Conservation (phyloP, 2,797 vertebrate species). For the Propithecus deckenii region DNA sequence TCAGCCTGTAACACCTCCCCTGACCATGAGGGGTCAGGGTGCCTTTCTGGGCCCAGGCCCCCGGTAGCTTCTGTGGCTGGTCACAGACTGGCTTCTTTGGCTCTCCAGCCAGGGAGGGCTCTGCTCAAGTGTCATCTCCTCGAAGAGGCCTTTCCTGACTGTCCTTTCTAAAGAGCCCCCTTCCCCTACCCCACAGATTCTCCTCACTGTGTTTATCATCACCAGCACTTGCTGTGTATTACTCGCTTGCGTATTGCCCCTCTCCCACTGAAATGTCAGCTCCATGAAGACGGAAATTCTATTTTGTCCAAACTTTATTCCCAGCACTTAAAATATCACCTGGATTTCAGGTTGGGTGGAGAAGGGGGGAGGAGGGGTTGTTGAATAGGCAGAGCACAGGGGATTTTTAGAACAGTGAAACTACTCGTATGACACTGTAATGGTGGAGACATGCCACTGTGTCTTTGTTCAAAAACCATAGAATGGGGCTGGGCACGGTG, state of each 20-base stretch:
- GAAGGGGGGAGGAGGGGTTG: rapidly evolving
- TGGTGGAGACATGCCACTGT: neutral
- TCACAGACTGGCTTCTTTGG: neutral
- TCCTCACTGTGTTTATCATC: neutral
- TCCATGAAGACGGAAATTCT: neutral
- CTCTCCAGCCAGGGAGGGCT: neutral
- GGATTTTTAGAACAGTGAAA: neutral
- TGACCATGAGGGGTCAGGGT: neutral
- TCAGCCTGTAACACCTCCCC: neutral
- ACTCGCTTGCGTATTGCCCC: neutral
- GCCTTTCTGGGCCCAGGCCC: neutral
- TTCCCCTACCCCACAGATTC: neutral
- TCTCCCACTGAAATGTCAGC: neutral
- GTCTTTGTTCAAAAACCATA: neutral
- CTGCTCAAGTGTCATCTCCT: neutral
- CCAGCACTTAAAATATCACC: neutral
- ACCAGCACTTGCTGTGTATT: neutral
- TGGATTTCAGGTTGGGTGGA: no score
- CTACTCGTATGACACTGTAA: neutral
- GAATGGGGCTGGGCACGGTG: no score
- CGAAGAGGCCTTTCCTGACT: neutral
- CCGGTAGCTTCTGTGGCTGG: neutral
- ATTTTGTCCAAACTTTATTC: neutral
- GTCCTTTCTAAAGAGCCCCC: neutral
- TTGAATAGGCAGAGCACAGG: neutral